Conservation (phyloP, 2,797 vertebrate genomes). For the Novumbra hubbsi region DNA sequence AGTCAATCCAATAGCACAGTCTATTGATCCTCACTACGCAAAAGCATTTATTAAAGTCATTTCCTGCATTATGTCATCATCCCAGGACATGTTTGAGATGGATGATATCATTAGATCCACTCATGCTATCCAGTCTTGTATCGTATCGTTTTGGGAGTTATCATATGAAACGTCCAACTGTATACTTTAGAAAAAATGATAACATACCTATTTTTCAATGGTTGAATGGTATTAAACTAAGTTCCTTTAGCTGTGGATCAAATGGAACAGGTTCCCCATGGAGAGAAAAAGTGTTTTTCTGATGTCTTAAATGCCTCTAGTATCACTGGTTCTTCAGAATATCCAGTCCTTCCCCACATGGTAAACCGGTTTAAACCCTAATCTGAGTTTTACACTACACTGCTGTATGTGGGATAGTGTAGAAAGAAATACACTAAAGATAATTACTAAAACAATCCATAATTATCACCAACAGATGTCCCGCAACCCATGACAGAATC, state of each 20-base stretch:
- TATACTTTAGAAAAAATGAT: neutral
- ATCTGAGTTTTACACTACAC: slow-evolving; percentile 10
- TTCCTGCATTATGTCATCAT: neutral
- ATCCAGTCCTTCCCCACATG: neutral
- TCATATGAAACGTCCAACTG: neutral
- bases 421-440: slow-evolving; percentile 9
- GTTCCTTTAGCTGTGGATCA: neutral
- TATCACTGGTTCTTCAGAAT: slow-evolving; percentile 3
- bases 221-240: neutral
- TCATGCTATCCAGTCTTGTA: neutral
- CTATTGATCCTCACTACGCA: neutral
- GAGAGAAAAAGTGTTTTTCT: neutral
- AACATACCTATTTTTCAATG: neutral
- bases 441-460: slow-evolving; percentile 16
- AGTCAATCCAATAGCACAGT: no score
- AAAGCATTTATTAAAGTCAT: neutral
- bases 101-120: slow-evolving; percentile 2
- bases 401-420: slow-evolving; percentile 5
- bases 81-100: slow-evolving; percentile 3
- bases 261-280: neutral
- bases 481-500: slow-evolving; percentile 30
- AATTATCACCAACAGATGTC: slow-evolving; percentile 39
- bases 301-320: neutral
- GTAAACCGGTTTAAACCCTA: neutral
- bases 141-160: slow-evolving; percentile 12